A percentile compares a stretch with the other conserved stretches of the same genome.
Evolutionary conservation across 2,113 vertebrate genomes (phyloP).

Genomic region (Naja naja): DNA sequence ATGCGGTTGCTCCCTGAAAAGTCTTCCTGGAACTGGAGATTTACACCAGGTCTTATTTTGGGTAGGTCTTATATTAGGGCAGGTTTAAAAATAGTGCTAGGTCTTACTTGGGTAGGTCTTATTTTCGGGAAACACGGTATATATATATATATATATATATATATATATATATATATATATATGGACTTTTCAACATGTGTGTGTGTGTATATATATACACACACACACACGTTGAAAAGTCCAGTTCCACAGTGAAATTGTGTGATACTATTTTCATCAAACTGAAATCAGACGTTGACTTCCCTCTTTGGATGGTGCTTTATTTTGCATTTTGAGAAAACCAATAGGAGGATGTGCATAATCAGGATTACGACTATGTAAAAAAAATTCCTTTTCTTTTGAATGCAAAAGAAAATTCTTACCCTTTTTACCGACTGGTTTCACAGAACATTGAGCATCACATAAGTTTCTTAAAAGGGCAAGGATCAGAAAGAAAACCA

Average conservation of each 20-base stretch:
- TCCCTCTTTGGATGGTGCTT: neutral
- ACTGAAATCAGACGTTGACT: neutral
- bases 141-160: too few relatives aligned
- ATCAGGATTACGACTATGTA: neutral
- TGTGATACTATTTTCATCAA: neutral
- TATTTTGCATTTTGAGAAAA: neutral
- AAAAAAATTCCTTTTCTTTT: neutral
- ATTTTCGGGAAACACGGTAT: too few relatives aligned
- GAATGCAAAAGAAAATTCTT: neutral
- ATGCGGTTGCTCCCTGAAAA: too few relatives aligned
- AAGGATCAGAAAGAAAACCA: neutral
- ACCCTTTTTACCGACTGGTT: neutral
- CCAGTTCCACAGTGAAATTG: neutral
- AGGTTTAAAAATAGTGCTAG: too few relatives aligned
- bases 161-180: too few relatives aligned
- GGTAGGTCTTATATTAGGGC: too few relatives aligned
- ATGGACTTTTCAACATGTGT: too few relatives aligned
- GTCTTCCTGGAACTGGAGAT: too few relatives aligned
- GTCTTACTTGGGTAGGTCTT: too few relatives aligned
- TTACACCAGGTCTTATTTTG: too few relatives aligned
- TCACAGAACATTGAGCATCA: neutral
- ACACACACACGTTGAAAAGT: too few relatives aligned
- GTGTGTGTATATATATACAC: too few relatives aligned
- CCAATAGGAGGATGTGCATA: neutral
- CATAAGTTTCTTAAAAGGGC: neutral